phyloP scores from a whole-genome alignment of 2,888 invertebrate species.

The Empis livida region DNA sequence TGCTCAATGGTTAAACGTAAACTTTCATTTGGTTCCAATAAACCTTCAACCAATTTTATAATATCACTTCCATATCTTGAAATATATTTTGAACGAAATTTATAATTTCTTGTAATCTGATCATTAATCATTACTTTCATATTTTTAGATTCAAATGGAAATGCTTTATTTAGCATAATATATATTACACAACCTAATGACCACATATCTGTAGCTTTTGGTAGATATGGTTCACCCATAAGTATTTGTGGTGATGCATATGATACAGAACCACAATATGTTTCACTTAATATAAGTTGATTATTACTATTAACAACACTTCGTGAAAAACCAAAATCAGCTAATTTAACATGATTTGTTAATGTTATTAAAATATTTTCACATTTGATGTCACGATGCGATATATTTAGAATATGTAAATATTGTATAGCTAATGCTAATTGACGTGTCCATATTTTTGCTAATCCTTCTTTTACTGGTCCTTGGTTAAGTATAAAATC shows the following conservation, averaged over 20 bases:
- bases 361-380: slow-evolving; percentile 63
- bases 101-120: slow-evolving; percentile 53
- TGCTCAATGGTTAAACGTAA: slow-evolving; percentile 44
- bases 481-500: slow-evolving; percentile 59
- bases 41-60: slow-evolving; percentile 46
- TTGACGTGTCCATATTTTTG: slow-evolving; percentile 58
- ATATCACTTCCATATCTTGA: slow-evolving; percentile 44
- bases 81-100: slow-evolving; percentile 51
- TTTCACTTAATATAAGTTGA: slow-evolving; percentile 48
- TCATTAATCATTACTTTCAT: slow-evolving; percentile 22
- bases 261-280: slow-evolving; percentile 75
- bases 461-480: slow-evolving; percentile 51
- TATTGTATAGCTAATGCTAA: slow-evolving; percentile 54
- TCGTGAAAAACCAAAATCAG: slow-evolving; percentile 69
- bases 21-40: slow-evolving; percentile 56
- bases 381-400: slow-evolving; percentile 72
- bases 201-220: slow-evolving; percentile 67
- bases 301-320: slow-evolving; percentile 31
- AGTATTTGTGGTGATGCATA: slow-evolving; percentile 81
- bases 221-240: slow-evolving; percentile 56
- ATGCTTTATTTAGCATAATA: slow-evolving; percentile 69
- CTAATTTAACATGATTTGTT: slow-evolving; percentile 64
- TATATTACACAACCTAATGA: slow-evolving; percentile 66
- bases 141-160: slow-evolving; percentile 71
- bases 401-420: slow-evolving; percentile 58